These are phyloP conservation scores for Coptotermes formosanus DNA, from an alignment of 1,140 invertebrate genomes.

Conservation along the genomic window DNA sequence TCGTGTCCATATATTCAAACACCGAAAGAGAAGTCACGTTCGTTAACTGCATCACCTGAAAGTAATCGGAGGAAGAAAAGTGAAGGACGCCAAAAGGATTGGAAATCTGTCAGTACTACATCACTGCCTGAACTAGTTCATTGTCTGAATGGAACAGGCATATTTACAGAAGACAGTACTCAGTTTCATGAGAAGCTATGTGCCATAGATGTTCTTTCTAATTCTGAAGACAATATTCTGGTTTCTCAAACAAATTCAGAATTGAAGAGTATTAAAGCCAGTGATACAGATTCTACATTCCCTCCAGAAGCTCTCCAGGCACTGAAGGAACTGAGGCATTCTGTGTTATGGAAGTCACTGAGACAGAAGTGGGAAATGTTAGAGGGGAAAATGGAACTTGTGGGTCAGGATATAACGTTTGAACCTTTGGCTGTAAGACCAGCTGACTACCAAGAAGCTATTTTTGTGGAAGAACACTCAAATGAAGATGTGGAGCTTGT, in stretches of 20 bases:
- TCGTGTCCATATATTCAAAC: background rate
- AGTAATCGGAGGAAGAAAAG: constrained; percentile 18
- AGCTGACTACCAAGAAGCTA: background rate
- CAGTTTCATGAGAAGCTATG: background rate
- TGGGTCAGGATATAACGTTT: background rate
- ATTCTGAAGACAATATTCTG: background rate
- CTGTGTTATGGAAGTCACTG: constrained; percentile 25
- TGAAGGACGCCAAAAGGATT: background rate
- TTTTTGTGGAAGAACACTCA: background rate
- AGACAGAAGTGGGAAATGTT: constrained; percentile 31
- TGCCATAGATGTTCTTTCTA: background rate
- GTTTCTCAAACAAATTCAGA: background rate
- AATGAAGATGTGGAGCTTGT: background rate
- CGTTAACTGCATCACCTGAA: constrained; percentile 25
- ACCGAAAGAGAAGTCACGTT: constrained; percentile 28
- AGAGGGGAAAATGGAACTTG: constrained; percentile 24
- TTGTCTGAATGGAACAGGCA: background rate
- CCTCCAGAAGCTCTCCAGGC: constrained; percentile 29
- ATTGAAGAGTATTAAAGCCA: background rate
- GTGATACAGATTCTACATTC: background rate
- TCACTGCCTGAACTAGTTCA: constrained; percentile 26
- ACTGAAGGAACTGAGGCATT: constrained; percentile 23
- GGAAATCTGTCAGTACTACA: constrained; percentile 6
- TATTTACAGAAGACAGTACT: background rate
- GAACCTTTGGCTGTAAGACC: constrained; percentile 24